Evolutionary conservation across 2,797 vertebrate genomes (phyloP).

Genomic region (Lithobates sylvaticus): DNA sequence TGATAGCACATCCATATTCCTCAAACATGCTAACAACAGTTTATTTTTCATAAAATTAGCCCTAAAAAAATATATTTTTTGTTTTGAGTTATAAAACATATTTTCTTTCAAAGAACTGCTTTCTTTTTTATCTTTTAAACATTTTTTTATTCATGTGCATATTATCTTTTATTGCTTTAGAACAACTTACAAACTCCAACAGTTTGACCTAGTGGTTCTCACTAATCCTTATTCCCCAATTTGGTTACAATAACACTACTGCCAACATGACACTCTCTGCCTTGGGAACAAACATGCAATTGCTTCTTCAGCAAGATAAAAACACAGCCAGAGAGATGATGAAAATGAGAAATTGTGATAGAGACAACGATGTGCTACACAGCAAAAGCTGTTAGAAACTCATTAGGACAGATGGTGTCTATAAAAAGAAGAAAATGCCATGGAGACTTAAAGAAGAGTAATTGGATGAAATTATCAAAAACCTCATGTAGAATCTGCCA

Average conservation of each 20-base stretch:
- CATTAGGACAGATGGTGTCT: constrained; percentile 68
- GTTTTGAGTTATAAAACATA: too few relatives aligned
- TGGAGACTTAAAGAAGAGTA: constrained; percentile 63
- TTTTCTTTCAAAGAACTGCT: too few relatives aligned
- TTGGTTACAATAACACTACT: constrained; percentile 21
- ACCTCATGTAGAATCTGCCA: constrained; percentile 60
- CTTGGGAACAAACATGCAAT: constrained; percentile 41
- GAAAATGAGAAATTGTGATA: constrained; percentile 48
- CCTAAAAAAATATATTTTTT: too few relatives aligned
- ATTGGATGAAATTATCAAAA: constrained; percentile 64
- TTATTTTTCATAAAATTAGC: too few relatives aligned
- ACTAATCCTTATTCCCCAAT: constrained; percentile 26
- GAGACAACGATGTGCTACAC: constrained; percentile 63
- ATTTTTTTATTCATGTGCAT: neutral
- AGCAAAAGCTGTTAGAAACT: constrained; percentile 65
- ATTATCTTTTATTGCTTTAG: neutral
- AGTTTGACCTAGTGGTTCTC: constrained; percentile 11
- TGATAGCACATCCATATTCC: too few relatives aligned
- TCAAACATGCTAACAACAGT: too few relatives aligned
- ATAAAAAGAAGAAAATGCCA: constrained; percentile 68
- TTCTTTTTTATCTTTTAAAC: neutral
- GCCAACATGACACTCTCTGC: neutral
- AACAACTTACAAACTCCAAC: neutral
- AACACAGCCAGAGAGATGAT: constrained; percentile 42
- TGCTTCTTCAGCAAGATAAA: constrained; percentile 49